Conservation (phyloP, 2,888 invertebrate species). For the Elaeidobius kamerunicus region DNA sequence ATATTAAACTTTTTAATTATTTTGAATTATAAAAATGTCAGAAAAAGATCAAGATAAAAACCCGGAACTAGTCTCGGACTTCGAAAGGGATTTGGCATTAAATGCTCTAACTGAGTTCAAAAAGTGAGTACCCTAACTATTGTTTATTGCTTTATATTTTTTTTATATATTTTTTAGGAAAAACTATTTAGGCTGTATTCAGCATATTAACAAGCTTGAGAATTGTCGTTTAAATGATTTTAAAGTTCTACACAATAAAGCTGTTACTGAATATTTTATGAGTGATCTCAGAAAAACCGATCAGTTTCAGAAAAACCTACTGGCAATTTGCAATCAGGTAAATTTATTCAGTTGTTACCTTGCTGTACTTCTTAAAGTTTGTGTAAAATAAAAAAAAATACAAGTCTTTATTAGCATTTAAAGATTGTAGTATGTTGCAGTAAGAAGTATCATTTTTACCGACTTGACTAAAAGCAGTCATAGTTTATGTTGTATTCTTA, state of each 20-base stretch:
- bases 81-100: conserved; percentile 47
- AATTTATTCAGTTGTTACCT: no score
- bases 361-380: no score
- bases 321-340: conserved; percentile 58
- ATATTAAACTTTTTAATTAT: neutral
- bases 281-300: conserved; percentile 71
- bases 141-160: no score
- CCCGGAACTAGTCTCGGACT: conserved; percentile 44
- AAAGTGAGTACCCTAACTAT: conserved; percentile 39
- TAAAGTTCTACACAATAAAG: conserved; percentile 79
- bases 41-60: conserved; percentile 39
- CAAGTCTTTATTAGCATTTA: no score
- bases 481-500: conserved; percentile 5
- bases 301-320: conserved; percentile 65
- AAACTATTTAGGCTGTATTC: conserved; percentile 60
- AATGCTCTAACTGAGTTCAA: conserved; percentile 47
- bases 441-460: no score
- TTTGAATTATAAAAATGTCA: conserved; percentile 1
- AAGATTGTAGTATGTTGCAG: no score
- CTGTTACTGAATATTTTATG: conserved; percentile 77
- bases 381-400: no score
- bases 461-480: no score
- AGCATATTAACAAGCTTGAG: conserved; percentile 65
- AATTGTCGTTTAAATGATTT: conserved; percentile 60
- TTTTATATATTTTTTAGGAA: conserved; percentile 47